Evolutionary conservation across 2,113 vertebrate species (phyloP).

Genomic region (Taurulus bubalis): DNA sequence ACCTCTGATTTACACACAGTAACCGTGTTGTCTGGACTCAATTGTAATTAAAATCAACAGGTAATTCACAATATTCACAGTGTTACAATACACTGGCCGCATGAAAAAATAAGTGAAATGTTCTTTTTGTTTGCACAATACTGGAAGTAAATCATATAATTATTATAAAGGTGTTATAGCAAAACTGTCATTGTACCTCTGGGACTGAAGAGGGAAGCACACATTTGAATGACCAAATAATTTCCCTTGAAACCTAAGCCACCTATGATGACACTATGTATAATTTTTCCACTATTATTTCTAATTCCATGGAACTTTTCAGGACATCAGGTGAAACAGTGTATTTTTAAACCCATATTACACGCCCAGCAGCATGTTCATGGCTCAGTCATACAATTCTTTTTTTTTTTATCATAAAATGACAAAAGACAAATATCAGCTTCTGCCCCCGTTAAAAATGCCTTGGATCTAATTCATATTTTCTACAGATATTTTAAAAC

Average conservation of each 20-base stretch:
- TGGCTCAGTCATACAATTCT: background rate
- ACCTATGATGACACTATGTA: background rate
- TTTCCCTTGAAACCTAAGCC: background rate
- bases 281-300: background rate
- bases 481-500: no score
- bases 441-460: background rate
- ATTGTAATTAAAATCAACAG: slow-evolving; percentile 3
- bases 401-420: background rate
- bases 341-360: background rate
- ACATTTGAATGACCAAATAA: background rate
- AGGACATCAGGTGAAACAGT: background rate
- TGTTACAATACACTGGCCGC: background rate
- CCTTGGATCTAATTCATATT: no score
- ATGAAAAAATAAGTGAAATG: background rate
- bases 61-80: background rate
- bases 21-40: background rate
- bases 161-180: background rate
- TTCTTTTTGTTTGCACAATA: background rate
- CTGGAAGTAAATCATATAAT: background rate
- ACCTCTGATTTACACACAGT: slow-evolving; percentile 5
- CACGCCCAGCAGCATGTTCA: background rate
- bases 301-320: background rate
- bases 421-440: background rate
- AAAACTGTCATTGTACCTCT: background rate
- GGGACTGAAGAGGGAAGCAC: background rate